Evolutionary conservation across 2,113 vertebrate genomes (phyloP).

Genomic region (Sphaerodactylus townsendi): DNA sequence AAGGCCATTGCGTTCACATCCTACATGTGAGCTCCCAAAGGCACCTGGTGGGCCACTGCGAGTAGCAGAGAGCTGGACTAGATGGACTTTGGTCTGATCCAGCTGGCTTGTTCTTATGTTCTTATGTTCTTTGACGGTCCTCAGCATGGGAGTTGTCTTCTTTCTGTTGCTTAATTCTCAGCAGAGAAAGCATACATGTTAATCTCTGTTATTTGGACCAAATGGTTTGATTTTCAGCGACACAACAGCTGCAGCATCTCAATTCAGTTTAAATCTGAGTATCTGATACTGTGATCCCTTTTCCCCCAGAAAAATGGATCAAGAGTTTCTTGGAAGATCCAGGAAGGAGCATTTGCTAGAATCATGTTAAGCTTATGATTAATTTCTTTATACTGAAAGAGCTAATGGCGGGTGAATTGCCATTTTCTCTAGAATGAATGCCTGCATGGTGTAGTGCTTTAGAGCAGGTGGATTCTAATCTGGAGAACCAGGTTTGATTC

Average conservation of each 20-base stretch:
- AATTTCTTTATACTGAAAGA: background rate
- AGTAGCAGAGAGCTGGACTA: too few species aligned
- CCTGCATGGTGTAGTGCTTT: too few species aligned
- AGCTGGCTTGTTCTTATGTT: too few species aligned
- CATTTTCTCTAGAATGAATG: background rate
- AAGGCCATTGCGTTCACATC: too few species aligned
- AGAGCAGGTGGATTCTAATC: too few species aligned
- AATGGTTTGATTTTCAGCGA: background rate
- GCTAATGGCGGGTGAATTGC: background rate
- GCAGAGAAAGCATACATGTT: background rate
- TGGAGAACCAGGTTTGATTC: too few species aligned
- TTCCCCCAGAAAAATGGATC: background rate
- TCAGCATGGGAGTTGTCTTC: background rate
- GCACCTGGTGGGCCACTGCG: too few species aligned
- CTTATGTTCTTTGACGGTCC: too few species aligned
- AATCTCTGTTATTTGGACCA: background rate
- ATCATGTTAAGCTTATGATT: background rate
- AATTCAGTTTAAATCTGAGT: background rate
- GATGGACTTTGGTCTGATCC: too few species aligned
- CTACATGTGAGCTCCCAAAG: too few species aligned
- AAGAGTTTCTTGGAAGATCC: background rate
- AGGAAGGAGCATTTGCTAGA: background rate
- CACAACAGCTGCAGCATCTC: background rate
- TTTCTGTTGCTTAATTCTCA: background rate
- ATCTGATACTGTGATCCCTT: background rate